Base-by-base conservation (phyloP, 2,113 vertebrate species). In the Balaenoptera acutorostrata region DNA sequence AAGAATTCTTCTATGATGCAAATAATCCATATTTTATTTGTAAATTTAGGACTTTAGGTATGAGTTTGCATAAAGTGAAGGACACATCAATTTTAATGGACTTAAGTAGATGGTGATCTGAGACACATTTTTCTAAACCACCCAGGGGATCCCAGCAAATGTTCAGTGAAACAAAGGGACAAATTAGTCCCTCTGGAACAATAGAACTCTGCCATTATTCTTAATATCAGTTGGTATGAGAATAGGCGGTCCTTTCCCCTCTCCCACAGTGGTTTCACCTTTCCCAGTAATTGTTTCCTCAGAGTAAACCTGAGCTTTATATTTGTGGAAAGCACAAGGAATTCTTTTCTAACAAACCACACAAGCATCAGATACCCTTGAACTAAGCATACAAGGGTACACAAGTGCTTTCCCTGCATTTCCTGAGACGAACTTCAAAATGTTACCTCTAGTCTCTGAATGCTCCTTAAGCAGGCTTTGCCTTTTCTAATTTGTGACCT, bases 281-380 rank as follows among this genome's bases (percentile, higher is more conserved):
- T 95, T 75, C 82, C 83, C 61, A 52, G 90, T 96, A 96, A 97
- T 98, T 97, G 96, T 97, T 97, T 95, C 96, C 97, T 97, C 68
- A 18, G 95, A 97, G 97, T 97, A 97, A 97, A 96, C 81, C 84
- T 68, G 55, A 96, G 93, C 27, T 69, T 96, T 94, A 36, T 66
- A 57, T 61, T 95, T 97, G 80, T 96, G 88, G 93, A 93, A 87
- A 75, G 44, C 61, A 83, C 61, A 9, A 82, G 63, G 68, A 89
- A 59, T 96, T 80, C 69, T 75, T 85, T 95, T 72, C 90, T 97
- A 96, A 95, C 88, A 93, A 96, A 95, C 44, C 61, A 44, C 85
- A 27, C 2, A 69, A 90, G 81, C 81, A 72, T 94, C 90, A 78
- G 25, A 88, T 74, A 90, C 71, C 96, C 91, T 97, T 97, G 97